These are phyloP conservation scores for Pterocles gutturalis DNA, from an alignment of 2,113 vertebrate genomes.

Conservation along the genomic window DNA sequence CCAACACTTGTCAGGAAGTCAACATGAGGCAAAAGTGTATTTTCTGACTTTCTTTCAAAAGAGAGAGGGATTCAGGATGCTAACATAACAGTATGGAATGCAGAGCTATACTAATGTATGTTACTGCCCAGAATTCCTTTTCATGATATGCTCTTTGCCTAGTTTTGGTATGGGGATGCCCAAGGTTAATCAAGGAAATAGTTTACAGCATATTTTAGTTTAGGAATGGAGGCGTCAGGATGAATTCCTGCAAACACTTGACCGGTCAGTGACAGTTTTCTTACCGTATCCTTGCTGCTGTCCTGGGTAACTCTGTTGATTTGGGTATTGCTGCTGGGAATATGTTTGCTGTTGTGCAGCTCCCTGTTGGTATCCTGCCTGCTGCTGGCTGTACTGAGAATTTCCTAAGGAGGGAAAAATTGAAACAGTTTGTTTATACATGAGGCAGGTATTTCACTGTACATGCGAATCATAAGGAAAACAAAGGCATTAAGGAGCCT, in stretches of 20 bases:
- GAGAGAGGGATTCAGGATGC: neutral
- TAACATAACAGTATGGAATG: neutral
- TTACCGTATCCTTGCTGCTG: constrained; percentile 90
- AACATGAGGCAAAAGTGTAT: neutral
- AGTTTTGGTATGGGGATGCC: neutral
- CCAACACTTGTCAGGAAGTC: neutral
- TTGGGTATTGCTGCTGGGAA: constrained; percentile 92
- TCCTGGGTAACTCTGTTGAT: constrained; percentile 89
- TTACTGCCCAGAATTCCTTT: neutral
- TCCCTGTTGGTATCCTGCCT: constrained; percentile 91
- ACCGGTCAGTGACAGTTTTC: neutral
- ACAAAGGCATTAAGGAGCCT: neutral
- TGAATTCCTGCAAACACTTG: neutral
- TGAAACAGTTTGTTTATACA: neutral
- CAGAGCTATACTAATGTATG: neutral
- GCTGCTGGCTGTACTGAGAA: constrained; percentile 93
- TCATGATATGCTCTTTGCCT: neutral
- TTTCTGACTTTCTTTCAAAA: neutral
- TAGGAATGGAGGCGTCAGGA: fast-evolving
- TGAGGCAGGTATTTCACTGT: neutral
- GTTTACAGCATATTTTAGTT: neutral
- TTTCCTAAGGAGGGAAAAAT: constrained; percentile 79
- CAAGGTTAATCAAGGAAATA: neutral
- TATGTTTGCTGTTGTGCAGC: constrained; percentile 88
- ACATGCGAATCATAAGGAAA: neutral